These are phyloP conservation scores for Apodemia hepburni DNA, from an alignment of 2,888 invertebrate genomes.

Conservation along the genomic window DNA sequence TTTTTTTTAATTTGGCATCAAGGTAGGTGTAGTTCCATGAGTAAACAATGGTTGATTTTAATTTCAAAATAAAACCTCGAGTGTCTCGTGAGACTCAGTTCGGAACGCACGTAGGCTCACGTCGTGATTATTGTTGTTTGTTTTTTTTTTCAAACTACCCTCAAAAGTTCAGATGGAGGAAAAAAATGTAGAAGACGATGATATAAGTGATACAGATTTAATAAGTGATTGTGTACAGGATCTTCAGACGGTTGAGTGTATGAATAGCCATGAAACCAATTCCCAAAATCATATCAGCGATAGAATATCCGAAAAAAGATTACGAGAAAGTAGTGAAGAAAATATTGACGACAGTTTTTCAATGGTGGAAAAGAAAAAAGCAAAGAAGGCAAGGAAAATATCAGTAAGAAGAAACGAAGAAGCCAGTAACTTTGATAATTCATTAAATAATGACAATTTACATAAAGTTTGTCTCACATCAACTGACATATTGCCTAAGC, in stretches of 20 bases:
- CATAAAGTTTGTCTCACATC: conserved; percentile 10
- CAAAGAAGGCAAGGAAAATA: not conserved
- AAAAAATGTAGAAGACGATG: not conserved
- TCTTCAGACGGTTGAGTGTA: too few relatives aligned
- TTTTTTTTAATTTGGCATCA: too few relatives aligned
- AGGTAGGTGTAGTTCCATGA: too few relatives aligned
- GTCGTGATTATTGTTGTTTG: not conserved
- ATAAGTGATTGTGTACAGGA: not conserved
- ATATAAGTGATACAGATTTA: not conserved
- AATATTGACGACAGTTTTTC: not conserved
- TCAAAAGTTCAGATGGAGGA: not conserved
- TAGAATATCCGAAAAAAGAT: not conserved
- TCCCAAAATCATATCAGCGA: not conserved
- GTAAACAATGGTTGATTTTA: too few relatives aligned
- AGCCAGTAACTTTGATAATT: not conserved
- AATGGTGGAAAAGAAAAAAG: not conserved
- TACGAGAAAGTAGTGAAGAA: conserved; percentile 2
- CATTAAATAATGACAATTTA: not conserved
- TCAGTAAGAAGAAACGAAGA: not conserved
- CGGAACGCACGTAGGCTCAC: not conserved
- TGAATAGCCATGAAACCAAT: not conserved
- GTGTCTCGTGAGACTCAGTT: not conserved
- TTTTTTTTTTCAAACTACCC: not conserved
- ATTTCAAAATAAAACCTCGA: too few relatives aligned
- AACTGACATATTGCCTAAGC: conserved; percentile 20